Conservation (phyloP, 2,888 invertebrate species). For the Phytoseiulus persimilis region DNA sequence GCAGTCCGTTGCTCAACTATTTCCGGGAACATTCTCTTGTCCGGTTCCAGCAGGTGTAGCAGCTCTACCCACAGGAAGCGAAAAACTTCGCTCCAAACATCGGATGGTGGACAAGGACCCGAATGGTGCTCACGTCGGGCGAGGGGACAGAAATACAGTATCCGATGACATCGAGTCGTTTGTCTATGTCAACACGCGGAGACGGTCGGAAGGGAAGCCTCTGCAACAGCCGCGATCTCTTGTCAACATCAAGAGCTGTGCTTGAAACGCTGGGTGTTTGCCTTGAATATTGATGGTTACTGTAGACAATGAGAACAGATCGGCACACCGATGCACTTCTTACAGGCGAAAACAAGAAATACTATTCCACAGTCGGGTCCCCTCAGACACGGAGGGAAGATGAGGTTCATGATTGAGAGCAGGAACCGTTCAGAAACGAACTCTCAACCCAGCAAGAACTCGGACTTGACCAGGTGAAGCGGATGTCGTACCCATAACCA, state of each 20-base stretch:
- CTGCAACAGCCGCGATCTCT: neutral
- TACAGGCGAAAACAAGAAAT: neutral
- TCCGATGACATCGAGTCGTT: neutral
- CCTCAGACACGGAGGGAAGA: neutral
- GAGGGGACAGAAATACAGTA: neutral
- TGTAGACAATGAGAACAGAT: neutral
- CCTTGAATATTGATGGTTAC: neutral
- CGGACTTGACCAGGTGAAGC: neutral
- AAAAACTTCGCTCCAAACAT: no score
- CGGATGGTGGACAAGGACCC: no score
- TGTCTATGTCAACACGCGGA: neutral
- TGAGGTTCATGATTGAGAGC: neutral
- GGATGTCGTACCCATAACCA: neutral
- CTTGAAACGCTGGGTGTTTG: neutral
- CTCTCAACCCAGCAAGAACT: neutral
- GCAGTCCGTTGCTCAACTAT: no score
- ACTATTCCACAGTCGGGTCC: neutral
- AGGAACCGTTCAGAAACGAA: neutral
- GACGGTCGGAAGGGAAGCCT: neutral
- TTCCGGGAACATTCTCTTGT: no score
- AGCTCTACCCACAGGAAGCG: no score
- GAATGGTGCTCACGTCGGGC: no score
- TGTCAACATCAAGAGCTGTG: neutral
- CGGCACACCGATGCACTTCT: neutral
- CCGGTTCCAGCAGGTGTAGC: no score